Evolutionary conservation across 2,113 vertebrate genomes (phyloP).

Genomic region (Podarcis muralis): DNA sequence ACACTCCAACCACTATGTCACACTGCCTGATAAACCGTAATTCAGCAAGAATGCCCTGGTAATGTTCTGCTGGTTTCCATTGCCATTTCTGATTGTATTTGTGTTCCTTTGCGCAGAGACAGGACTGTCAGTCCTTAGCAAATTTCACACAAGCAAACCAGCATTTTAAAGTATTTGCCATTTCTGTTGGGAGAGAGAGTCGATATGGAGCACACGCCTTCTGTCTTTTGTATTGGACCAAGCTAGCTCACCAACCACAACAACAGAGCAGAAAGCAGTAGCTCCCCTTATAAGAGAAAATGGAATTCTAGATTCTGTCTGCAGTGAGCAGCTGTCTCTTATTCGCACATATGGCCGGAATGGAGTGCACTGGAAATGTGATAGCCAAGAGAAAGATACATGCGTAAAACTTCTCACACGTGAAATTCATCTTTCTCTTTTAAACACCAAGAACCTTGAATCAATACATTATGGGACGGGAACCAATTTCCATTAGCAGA

Average conservation of each 20-base stretch:
- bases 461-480: slow-evolving; percentile 29
- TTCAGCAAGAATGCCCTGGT: no score
- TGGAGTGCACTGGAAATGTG: slow-evolving; percentile 24
- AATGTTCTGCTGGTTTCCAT: not conserved
- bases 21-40: not conserved
- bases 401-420: slow-evolving; percentile 8
- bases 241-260: not conserved
- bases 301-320: slow-evolving; percentile 9
- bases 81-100: not conserved
- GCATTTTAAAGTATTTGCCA: not conserved
- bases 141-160: not conserved
- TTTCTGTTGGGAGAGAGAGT: not conserved
- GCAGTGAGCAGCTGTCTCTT: slow-evolving; percentile 21
- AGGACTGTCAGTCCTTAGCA: not conserved
- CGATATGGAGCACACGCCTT: not conserved
- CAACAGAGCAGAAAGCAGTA: not conserved
- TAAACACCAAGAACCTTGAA: slow-evolving; percentile 33
- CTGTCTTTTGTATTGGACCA: not conserved
- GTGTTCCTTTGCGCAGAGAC: not conserved
- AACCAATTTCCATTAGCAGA: slow-evolving; percentile 31
- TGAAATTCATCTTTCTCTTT: slow-evolving; percentile 20
- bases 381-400: slow-evolving; percentile 13
- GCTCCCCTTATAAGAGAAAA: not conserved
- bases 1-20: no score
- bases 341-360: slow-evolving; percentile 6